Evolutionary conservation across 2,888 invertebrate species (phyloP), one percentile per base, ranked within the genome.

Genomic region (Pristionchus fissidentatus): DNA sequence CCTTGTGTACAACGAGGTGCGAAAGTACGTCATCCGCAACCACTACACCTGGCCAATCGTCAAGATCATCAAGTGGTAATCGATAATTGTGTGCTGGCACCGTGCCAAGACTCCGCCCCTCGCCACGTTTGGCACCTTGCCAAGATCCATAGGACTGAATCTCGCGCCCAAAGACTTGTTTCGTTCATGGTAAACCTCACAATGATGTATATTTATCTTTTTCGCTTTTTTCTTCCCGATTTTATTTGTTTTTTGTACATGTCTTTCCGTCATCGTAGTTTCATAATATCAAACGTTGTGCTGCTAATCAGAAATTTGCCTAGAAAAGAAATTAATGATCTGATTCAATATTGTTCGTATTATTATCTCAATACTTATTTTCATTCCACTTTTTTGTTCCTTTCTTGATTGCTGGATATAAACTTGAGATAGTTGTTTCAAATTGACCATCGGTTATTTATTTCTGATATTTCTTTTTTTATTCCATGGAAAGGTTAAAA

Each of bases 1-100:
- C 38, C 84, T 92, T 29, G 85, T 89, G 38, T 91, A 91, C 87
- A 92, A 92, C 84, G 91, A 91, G 84, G 84, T 86, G 49, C 87
- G 91, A 22, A 91, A 91, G 83, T 91, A 87, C 83, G 85, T 91
- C 83, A 89, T 90, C 43, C 86, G 89, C 38, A 87, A 87, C 66
- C 85, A 85, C 81, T 86, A 87, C 2, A 88, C 87, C 77, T 86
- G 86, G 85, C 86, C 84, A 70, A 70, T 90, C 15, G 87, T 88
- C 43, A 85, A 87, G 52, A 49, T 89, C 43, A 85, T 90, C 79
- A 90, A 90, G 86, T 90, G 89, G 89, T 89, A 79, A 57, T 32
- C n/a, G 60, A n/a, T n/a, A 10, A 10, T 60, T 26, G 60, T n/a
- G 8, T 8, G 19, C 8, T 60, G 29, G 49, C n/a, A 49, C 19